These are phyloP conservation scores for Parnassius mnemosyne DNA, from an alignment of 2,888 invertebrate genomes.

Conservation along the genomic window DNA sequence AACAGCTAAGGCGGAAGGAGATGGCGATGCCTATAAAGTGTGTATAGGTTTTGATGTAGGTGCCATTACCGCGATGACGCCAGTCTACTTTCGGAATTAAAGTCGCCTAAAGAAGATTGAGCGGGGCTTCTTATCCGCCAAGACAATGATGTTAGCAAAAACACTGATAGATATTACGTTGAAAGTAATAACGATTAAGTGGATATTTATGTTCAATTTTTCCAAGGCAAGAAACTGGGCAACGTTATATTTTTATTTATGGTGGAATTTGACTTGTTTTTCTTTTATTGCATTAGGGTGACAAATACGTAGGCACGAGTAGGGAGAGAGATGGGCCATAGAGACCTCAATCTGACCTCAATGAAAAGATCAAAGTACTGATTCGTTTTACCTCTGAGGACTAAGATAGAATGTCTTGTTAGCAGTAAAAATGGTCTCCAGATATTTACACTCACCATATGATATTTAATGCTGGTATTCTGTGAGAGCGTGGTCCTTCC, in stretches of 20 bases:
- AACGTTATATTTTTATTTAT: neutral
- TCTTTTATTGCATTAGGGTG: too few relatives aligned
- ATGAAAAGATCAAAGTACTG: too few relatives aligned
- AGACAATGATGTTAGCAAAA: conserved; percentile 77
- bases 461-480: too few relatives aligned
- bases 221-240: neutral
- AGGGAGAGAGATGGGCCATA: too few relatives aligned
- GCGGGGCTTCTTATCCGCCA: conserved; percentile 62
- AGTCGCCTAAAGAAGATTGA: conserved; percentile 75
- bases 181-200: conserved; percentile 42
- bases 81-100: conserved; percentile 76
- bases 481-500: too few relatives aligned
- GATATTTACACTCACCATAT: too few relatives aligned
- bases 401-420: too few relatives aligned
- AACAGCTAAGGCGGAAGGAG: conserved; percentile 39
- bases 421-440: too few relatives aligned
- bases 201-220: conserved; percentile 18
- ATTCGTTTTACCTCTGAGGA: too few relatives aligned
- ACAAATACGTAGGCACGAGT: too few relatives aligned
- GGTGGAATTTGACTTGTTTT: too few relatives aligned
- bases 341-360: too few relatives aligned
- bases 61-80: conserved; percentile 66
- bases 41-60: conserved; percentile 60
- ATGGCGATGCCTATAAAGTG: conserved; percentile 45
- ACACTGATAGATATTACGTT: conserved; percentile 60